Evolutionary conservation across 2,113 vertebrate genomes (phyloP).

Genomic region (Dermatemys mawii): DNA sequence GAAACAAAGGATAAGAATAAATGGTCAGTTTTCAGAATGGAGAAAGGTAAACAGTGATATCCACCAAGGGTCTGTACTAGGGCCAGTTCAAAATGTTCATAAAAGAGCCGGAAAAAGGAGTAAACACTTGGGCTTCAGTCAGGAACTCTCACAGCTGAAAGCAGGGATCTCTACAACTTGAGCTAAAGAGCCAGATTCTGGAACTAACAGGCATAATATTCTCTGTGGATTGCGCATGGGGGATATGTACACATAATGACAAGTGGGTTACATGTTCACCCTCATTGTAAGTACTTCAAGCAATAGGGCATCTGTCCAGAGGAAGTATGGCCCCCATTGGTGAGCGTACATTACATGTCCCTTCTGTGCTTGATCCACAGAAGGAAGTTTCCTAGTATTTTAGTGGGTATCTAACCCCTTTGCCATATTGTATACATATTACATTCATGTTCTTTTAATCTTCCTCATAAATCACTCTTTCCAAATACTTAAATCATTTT

Average conservation of each 20-base stretch:
- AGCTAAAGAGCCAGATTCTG: not conserved
- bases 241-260: not conserved
- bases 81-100: too few relatives aligned
- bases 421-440: conserved; percentile 7
- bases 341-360: not conserved
- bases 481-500: conserved; percentile 26
- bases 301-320: not conserved
- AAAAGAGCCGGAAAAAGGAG: too few relatives aligned
- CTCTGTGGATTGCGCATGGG: not conserved
- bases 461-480: conserved; percentile 12
- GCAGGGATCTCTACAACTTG: not conserved
- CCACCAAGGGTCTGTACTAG: too few relatives aligned
- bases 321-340: not conserved
- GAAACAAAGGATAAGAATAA: too few relatives aligned
- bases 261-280: fast-evolving
- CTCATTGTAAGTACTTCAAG: not conserved
- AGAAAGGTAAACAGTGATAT: too few relatives aligned
- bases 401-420: not conserved
- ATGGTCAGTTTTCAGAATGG: too few relatives aligned
- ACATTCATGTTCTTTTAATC: conserved; percentile 15
- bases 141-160: not conserved
- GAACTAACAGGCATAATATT: not conserved
- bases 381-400: not conserved
- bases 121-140: not conserved
- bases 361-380: not conserved